phyloP scores from a whole-genome alignment of 2,888 invertebrate species.

The Calliphora vomitoria region DNA sequence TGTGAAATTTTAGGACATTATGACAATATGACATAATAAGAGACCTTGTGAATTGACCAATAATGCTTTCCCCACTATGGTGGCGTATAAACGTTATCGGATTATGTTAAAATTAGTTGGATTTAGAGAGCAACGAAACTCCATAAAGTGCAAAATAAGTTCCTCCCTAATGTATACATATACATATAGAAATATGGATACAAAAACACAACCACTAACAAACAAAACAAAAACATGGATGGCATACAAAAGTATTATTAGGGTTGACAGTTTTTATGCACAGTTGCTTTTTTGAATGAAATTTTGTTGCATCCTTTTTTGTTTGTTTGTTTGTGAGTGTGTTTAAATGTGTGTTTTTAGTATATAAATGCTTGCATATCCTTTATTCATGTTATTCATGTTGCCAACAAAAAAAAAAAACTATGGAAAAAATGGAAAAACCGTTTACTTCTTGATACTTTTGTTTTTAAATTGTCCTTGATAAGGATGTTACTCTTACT shows the following conservation, averaged over 20 bases:
- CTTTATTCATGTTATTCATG: constrained; percentile 46
- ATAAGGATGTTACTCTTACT: constrained; percentile 80
- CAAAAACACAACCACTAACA: not conserved
- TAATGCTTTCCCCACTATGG: too few species aligned
- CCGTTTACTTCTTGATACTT: constrained; percentile 71
- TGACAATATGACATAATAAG: too few species aligned
- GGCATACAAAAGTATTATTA: constrained; percentile 67
- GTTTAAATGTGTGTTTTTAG: too few species aligned
- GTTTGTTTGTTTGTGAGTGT: not conserved
- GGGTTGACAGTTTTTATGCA: constrained; percentile 67
- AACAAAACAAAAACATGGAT: constrained; percentile 38
- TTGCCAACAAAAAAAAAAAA: constrained; percentile 53
- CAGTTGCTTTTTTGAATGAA: constrained; percentile 45
- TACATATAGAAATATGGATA: not conserved
- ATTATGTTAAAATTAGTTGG: too few species aligned
- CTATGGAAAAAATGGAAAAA: constrained; percentile 2
- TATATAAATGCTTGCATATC: constrained; percentile 57
- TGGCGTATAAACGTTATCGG: too few species aligned
- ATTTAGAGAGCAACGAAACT: too few species aligned
- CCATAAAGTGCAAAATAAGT: too few species aligned
- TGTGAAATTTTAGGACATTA: too few species aligned
- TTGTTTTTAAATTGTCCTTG: constrained; percentile 79
- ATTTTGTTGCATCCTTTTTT: constrained; percentile 36
- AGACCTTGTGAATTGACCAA: too few species aligned
- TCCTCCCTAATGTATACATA: not conserved